Percentiles rank a stretch among this genome's conserved stretches.
Conservation (phyloP, 1,140 invertebrate genomes). For the Geopemphigus sp. region DNA sequence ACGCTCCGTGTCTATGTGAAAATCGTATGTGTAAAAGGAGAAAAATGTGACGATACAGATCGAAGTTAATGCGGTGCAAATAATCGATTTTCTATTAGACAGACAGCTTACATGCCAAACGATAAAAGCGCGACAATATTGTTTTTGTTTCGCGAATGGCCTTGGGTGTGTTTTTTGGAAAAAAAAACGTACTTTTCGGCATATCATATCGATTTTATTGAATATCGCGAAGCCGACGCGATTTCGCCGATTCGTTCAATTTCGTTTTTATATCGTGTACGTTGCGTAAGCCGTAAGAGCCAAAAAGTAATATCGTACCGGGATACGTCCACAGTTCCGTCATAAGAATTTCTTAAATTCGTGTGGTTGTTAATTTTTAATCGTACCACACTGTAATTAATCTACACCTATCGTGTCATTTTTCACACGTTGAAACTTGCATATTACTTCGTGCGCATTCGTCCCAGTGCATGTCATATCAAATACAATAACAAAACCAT, state of each 20-base stretch:
- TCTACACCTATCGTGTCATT: background rate
- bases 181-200: background rate
- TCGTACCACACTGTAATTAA: background rate
- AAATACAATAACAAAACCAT: background rate
- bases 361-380: too few relatives aligned
- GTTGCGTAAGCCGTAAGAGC: too few relatives aligned
- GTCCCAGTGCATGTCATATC: background rate
- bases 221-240: background rate
- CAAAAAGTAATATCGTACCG: too few relatives aligned
- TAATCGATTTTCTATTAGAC: conserved; percentile 16
- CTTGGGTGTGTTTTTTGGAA: background rate
- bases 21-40: background rate
- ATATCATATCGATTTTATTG: conserved; percentile 3
- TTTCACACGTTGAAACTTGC: background rate
- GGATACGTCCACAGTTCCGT: too few relatives aligned
- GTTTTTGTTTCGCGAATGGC: background rate
- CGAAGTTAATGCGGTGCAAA: background rate
- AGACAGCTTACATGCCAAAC: background rate
- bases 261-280: background rate
- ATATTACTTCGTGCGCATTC: background rate
- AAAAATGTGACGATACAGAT: conserved; percentile 15
- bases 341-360: too few relatives aligned
- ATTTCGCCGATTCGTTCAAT: background rate
- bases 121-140: conserved; percentile 3
- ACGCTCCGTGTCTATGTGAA: background rate